Conservation (phyloP, 2,113 vertebrate species). For the Rousettus leschenaultii region DNA sequence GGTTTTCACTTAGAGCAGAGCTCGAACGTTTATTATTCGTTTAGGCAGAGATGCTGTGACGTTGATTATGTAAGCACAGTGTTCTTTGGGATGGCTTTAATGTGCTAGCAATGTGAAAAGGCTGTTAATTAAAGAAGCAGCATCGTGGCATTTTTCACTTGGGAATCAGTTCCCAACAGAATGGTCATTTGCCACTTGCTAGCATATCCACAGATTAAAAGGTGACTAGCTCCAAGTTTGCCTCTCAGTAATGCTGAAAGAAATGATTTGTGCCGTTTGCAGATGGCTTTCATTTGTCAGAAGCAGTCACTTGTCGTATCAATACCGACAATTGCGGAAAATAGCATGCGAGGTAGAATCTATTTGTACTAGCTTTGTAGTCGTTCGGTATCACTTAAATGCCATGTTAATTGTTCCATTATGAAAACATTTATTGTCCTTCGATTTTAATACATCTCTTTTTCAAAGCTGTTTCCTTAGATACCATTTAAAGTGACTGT, state of each 20-base stretch:
- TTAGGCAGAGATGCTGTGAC: conserved; percentile 71
- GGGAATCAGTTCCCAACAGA: conserved; percentile 79
- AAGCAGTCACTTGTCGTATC: conserved; percentile 49
- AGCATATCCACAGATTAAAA: conserved; percentile 78
- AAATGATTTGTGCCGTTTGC: conserved; percentile 65
- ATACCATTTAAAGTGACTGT: conserved; percentile 47
- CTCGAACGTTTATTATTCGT: conserved; percentile 76
- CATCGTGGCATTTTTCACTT: conserved; percentile 75
- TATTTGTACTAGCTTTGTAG: conserved; percentile 43
- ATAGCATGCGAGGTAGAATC: conserved; percentile 48
- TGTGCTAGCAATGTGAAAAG: conserved; percentile 80
- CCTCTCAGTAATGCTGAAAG: conserved; percentile 68
- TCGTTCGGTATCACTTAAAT: conserved; percentile 49
- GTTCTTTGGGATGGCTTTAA: conserved; percentile 75
- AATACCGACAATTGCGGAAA: conserved; percentile 59
- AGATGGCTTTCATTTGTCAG: conserved; percentile 73
- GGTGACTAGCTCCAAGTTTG: conserved; percentile 75
- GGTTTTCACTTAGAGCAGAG: conserved; percentile 77
- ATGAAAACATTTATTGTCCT: conserved; percentile 58
- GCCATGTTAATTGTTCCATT: conserved; percentile 70
- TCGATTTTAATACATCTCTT: conserved; percentile 61
- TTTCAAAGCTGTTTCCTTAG: conserved; percentile 57
- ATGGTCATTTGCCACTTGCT: conserved; percentile 83
- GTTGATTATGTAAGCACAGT: conserved; percentile 75
- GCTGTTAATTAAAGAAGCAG: conserved; percentile 83